These are phyloP conservation scores for Porites divaricata DNA, from an alignment of 92 coral and sea anemone species.

Conservation along the genomic window DNA sequence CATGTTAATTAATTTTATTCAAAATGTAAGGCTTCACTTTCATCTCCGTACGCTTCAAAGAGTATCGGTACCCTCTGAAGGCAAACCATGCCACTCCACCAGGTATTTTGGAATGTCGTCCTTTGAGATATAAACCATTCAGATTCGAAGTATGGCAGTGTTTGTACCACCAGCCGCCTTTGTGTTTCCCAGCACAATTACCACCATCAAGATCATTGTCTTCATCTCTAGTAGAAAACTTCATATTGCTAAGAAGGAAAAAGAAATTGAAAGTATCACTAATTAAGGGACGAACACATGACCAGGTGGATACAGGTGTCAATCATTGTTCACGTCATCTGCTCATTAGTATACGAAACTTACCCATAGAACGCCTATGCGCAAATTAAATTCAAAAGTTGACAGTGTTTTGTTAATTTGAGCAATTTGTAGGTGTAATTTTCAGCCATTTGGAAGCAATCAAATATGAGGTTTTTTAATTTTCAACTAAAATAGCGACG, in stretches of 20 bases:
- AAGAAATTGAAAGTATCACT: neutral
- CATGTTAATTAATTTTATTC: neutral
- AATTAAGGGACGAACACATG: too few species aligned
- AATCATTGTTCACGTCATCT: too few species aligned
- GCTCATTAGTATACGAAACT: too few species aligned
- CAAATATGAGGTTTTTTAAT: too few species aligned
- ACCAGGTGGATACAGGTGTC: too few species aligned
- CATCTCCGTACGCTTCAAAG: constrained; percentile 36
- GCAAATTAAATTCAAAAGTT: too few species aligned
- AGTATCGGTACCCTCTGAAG: constrained; percentile 40
- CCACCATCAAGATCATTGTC: constrained; percentile 32
- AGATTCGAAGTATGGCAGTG: constrained; percentile 44
- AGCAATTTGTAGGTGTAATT: too few species aligned
- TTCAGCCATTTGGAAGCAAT: too few species aligned
- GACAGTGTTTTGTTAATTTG: too few species aligned
- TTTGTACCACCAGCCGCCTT: constrained; percentile 56
- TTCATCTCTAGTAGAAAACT: constrained; percentile 47
- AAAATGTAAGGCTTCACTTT: constrained; percentile 28
- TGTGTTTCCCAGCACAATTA: constrained; percentile 28
- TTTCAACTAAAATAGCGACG: too few species aligned
- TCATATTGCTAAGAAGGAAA: constrained; percentile 20
- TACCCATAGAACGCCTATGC: too few species aligned
- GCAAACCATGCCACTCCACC: constrained; percentile 50
- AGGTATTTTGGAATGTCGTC: constrained; percentile 32
- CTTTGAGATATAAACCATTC: constrained; percentile 41